These are phyloP conservation scores for Phoenicopterus ruber DNA, from an alignment of 2,113 vertebrate genomes.

Conservation along the genomic window DNA sequence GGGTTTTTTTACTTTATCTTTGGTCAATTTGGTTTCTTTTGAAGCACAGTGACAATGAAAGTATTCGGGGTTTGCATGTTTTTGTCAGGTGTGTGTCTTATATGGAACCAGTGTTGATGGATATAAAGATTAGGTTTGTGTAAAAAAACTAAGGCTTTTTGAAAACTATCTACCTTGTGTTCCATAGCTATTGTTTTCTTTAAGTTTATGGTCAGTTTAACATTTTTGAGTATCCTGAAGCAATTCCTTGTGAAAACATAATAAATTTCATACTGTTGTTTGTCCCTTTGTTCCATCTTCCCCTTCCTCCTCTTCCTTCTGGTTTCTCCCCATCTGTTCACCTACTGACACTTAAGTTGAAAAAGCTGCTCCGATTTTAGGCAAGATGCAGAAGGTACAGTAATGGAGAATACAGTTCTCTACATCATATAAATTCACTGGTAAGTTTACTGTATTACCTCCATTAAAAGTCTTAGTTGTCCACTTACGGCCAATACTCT, in stretches of 20 bases:
- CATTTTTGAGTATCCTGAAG: neutral
- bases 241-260: neutral
- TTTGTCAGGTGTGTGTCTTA: conserved; percentile 45
- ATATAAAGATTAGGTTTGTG: neutral
- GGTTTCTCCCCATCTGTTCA: neutral
- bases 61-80: conserved; percentile 46
- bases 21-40: conserved; percentile 46
- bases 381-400: conserved; percentile 9
- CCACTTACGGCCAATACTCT: neutral
- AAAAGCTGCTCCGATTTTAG: conserved; percentile 27
- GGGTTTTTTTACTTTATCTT: neutral
- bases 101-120: conserved; percentile 40
- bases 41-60: conserved; percentile 25
- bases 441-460: conserved; percentile 4
- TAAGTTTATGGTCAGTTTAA: conserved; percentile 11
- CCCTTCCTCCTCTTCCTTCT: neutral
- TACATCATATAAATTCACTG: neutral
- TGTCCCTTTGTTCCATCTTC: neutral
- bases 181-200: conserved; percentile 10
- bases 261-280: neutral
- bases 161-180: conserved; percentile 11
- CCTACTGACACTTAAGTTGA: neutral
- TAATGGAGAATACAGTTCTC: neutral
- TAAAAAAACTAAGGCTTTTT: neutral
- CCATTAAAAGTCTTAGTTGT: conserved; percentile 8